Conservation (phyloP, 2,888 invertebrate species). For the Watsonalla binaria region DNA sequence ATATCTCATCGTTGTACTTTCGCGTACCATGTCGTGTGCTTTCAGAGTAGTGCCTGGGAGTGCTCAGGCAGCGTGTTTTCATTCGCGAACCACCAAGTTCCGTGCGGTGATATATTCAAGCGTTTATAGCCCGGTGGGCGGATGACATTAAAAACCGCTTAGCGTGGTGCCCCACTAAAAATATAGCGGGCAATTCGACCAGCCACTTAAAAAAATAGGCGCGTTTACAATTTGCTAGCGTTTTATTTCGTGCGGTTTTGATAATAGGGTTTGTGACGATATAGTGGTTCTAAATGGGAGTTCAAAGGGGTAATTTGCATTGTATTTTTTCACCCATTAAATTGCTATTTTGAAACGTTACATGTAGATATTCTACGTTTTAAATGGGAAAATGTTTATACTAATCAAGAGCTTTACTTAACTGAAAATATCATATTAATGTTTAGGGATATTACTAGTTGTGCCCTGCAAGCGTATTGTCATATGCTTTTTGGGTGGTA, state of each 20-base stretch:
- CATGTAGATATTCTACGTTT: no score
- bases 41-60: constrained; percentile 1
- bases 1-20: no score
- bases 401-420: no score
- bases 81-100: constrained; percentile 21
- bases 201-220: constrained; percentile 15
- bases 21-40: neutral
- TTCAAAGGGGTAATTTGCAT: neutral
- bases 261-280: constrained; percentile 1
- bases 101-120: constrained; percentile 39
- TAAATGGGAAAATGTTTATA: no score
- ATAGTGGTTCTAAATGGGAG: constrained; percentile 3
- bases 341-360: no score
- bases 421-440: no score
- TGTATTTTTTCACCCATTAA: no score
- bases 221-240: constrained; percentile 4
- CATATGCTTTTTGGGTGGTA: no score
- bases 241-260: constrained; percentile 5
- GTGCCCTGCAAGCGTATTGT: no score
- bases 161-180: constrained; percentile 38
- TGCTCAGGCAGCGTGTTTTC: constrained; percentile 14
- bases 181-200: constrained; percentile 24
- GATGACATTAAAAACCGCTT: constrained; percentile 71
- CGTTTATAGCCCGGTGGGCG: constrained; percentile 46
- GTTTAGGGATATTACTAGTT: no score